Evolutionary conservation across 2,113 vertebrate species (phyloP), one percentile per base, ranked within the genome.

Genomic region (Callorhinus ursinus): DNA sequence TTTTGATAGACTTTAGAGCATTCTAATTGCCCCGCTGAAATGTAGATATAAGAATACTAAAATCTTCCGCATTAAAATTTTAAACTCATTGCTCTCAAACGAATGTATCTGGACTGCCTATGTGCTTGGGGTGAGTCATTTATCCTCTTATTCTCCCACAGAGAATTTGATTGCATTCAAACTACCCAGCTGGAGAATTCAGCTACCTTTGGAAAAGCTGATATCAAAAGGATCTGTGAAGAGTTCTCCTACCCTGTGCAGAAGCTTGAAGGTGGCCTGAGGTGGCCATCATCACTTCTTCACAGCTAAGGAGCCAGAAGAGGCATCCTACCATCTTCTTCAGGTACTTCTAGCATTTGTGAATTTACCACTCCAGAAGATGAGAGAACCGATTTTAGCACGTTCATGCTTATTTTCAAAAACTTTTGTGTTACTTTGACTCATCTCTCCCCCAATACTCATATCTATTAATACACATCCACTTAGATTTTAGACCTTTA

Each of bases 81-180:
- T 85, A 92, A 92, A 96, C 84, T 94, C 33, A 5, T 95, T 49
- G 42, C 90, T 96, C 84, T 96, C 90, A 96, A 97, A 96, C 74
- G 71, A 96, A 92, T 96, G 76, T 76, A 89, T 84, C 92, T 97
- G 83, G 76, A 96, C 95, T 88, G 88, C 51, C 87, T 90, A 3
- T n/a, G 10, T 79, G 71, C 76, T 96, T 81, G 76, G 86, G 93
- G 90, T 93, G 71, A 97, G 94, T 95, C 92, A 96, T 96, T 95
- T 96, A 96, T 96, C 93, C 94, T 94, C 57, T 94, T 93, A 95
- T 95, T 90, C 95, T 96, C 96, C 94, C 88, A 96, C 96, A 93
- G 97, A 97, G 93, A 97, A 95, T 96, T 42, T 96, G 95, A 96
- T 97, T 98, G 96, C 95, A 95, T 97, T 92, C 93, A 95, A 97